A percentile compares a stretch with the other conserved stretches of the same genome.
Conservation (phyloP, 2,888 invertebrate species). For the Drosophila quinaria region DNA sequence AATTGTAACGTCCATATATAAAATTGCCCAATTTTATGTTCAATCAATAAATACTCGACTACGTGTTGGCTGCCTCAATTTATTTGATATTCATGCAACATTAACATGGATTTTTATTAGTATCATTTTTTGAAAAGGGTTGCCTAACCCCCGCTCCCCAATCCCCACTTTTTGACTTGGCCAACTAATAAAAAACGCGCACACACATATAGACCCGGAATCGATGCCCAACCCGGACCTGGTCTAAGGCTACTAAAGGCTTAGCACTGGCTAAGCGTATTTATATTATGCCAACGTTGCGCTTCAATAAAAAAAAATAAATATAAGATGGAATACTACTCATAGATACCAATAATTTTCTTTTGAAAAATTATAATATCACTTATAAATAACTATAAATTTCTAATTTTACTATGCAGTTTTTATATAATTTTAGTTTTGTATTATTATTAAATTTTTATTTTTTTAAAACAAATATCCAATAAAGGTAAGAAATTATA, state of each 20-base stretch:
- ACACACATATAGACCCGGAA: conserved; percentile 18
- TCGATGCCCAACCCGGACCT: conserved; percentile 1
- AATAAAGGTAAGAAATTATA: too few relatives aligned
- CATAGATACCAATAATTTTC: conserved; percentile 11
- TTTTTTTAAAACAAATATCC: too few relatives aligned
- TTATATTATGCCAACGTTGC: conserved; percentile 62
- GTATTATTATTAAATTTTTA: too few relatives aligned
- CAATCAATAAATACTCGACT: conserved; percentile 73
- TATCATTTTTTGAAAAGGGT: conserved; percentile 82
- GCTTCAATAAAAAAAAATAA: conserved; percentile 36
- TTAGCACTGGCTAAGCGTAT: conserved; percentile 65
- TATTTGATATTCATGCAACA: conserved; percentile 81
- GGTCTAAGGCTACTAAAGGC: conserved; percentile 52
- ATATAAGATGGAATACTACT: neutral
- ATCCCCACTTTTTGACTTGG: neutral
- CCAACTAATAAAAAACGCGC: conserved; percentile 58
- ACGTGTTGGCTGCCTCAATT: conserved; percentile 78
- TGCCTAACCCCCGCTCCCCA: conserved; percentile 18
- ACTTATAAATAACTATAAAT: too few relatives aligned
- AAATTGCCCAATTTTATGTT: conserved; percentile 80
- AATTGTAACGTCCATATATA: conserved; percentile 67
- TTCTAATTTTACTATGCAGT: too few relatives aligned
- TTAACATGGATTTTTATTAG: conserved; percentile 82
- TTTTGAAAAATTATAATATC: too few relatives aligned
- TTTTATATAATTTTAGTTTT: too few relatives aligned